phyloP scores from a whole-genome alignment of 2,888 invertebrate species.

The Sphaerophoria rueppellii region DNA sequence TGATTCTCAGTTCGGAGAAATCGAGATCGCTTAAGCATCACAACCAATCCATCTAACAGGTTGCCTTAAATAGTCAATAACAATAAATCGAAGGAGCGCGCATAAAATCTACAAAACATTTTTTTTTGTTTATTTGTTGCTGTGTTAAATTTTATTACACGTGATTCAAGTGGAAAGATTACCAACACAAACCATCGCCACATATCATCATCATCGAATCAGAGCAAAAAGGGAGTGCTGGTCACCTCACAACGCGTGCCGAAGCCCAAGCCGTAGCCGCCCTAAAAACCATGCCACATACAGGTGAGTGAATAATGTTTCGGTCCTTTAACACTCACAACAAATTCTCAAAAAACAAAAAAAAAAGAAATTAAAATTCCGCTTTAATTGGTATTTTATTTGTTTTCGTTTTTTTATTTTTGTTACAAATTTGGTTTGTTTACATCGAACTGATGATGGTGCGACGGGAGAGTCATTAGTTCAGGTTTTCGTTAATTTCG shows the following conservation, averaged over 20 bases:
- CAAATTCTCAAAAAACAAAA: not conserved
- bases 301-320: conserved; percentile 69
- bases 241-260: conserved; percentile 48
- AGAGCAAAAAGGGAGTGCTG: conserved; percentile 33
- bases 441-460: not conserved
- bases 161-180: conserved; percentile 65
- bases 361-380: conserved; percentile 30
- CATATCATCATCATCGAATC: conserved; percentile 19
- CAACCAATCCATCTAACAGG: not conserved
- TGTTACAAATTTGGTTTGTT: conserved; percentile 53
- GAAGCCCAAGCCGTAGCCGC: conserved; percentile 43
- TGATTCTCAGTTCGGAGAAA: conserved; percentile 39
- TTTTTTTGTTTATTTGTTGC: too few species aligned
- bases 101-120: conserved; percentile 58
- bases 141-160: conserved; percentile 56
- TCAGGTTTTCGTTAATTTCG: conserved; percentile 6
- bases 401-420: conserved; percentile 19
- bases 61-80: conserved; percentile 60
- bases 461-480: conserved; percentile 34
- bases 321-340: conserved; percentile 30
- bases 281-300: conserved; percentile 72
- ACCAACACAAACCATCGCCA: conserved; percentile 25
- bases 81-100: conserved; percentile 66
- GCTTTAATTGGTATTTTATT: conserved; percentile 70
- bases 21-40: conserved; percentile 32